phyloP scores from a whole-genome alignment of 2,113 vertebrate genomes.

The Meleagris gallopavo region DNA sequence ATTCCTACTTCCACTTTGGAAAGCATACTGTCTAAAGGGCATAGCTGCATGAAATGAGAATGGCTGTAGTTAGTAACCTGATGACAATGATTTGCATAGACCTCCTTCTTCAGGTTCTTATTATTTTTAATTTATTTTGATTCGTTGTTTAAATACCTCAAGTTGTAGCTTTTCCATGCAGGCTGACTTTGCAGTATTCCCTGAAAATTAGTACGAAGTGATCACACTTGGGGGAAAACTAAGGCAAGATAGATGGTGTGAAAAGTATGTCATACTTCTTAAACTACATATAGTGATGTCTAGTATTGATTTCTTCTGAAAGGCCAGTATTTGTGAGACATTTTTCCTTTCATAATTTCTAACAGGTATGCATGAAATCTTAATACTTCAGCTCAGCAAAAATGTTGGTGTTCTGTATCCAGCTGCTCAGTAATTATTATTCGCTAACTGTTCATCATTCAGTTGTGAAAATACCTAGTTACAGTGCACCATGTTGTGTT shows the following conservation, averaged over 20 bases:
- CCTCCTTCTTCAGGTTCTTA: background rate
- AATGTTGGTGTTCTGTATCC: background rate
- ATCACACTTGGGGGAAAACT: background rate
- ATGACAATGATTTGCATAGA: slow-evolving; percentile 5
- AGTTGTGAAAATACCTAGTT: background rate
- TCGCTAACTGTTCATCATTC: background rate
- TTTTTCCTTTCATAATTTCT: background rate
- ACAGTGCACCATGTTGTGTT: background rate
- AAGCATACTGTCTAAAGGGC: background rate
- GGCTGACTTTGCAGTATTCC: background rate
- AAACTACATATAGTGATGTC: background rate
- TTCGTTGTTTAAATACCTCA: slow-evolving; percentile 7
- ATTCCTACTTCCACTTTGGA: background rate
- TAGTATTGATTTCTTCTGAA: background rate
- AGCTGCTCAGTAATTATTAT: background rate
- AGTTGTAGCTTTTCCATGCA: background rate
- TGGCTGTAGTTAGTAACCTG: background rate
- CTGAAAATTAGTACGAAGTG: background rate
- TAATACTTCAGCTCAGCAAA: background rate
- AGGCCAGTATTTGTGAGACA: background rate
- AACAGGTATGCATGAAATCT: background rate
- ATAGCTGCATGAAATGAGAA: background rate
- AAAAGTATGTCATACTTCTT: background rate
- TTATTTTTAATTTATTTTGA: slow-evolving; percentile 35
- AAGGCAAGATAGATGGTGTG: background rate